phyloP scores from a whole-genome alignment of 2,113 vertebrate species.

The Mesoclemmys tuberculata region DNA sequence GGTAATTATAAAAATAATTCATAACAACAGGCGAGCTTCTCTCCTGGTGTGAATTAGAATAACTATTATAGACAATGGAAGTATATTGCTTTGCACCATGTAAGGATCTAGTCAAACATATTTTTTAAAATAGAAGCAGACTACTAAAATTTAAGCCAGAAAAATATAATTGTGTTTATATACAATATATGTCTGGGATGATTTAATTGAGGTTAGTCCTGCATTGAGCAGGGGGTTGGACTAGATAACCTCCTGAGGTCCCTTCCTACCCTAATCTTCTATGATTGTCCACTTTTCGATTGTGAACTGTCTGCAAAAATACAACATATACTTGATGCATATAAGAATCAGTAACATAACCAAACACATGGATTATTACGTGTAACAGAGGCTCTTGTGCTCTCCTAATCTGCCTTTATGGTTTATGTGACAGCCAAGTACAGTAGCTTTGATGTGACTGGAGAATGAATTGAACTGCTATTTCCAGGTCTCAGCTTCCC shows the following conservation, averaged over 20 bases:
- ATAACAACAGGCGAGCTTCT: conserved; percentile 18
- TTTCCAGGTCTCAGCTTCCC: conserved; percentile 51
- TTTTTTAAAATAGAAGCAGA: conserved; percentile 8
- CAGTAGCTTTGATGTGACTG: conserved; percentile 15
- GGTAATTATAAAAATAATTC: neutral
- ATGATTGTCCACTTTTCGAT: conserved; percentile 13
- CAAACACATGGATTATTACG: neutral
- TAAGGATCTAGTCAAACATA: neutral
- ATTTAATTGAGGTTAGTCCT: too few species aligned
- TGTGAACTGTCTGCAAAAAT: conserved; percentile 15
- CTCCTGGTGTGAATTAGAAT: conserved; percentile 43
- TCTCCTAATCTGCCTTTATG: conserved; percentile 35
- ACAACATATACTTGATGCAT: conserved; percentile 30
- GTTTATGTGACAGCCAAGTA: neutral
- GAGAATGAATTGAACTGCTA: conserved; percentile 14
- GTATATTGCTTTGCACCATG: neutral
- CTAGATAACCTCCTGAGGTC: too few species aligned
- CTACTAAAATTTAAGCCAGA: neutral
- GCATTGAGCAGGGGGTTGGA: too few species aligned
- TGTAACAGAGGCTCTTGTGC: conserved; percentile 33
- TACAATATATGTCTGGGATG: too few species aligned
- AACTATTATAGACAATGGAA: conserved; percentile 3
- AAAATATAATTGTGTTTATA: neutral
- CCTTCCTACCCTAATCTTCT: too few species aligned
- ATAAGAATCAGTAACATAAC: conserved; percentile 1